Conservation (phyloP, 2,888 invertebrate species). For the Drosophila cracens region DNA sequence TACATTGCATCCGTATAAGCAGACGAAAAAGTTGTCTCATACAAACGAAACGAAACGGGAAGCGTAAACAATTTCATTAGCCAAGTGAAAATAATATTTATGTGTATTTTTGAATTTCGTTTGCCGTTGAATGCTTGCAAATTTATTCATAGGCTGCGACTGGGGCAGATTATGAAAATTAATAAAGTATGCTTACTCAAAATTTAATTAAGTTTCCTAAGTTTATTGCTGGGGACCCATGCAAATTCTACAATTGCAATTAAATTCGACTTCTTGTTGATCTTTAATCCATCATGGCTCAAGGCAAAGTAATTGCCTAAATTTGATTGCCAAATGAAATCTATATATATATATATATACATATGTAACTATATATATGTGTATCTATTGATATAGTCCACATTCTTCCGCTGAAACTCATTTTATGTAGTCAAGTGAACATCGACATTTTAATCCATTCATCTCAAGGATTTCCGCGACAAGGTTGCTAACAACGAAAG, state of each 20-base stretch:
- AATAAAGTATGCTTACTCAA: conserved; percentile 62
- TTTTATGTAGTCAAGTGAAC: conserved; percentile 19
- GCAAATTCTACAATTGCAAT: conserved; percentile 58
- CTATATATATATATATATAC: neutral
- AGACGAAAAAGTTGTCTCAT: conserved; percentile 46
- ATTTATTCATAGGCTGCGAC: conserved; percentile 66
- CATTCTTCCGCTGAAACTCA: conserved; percentile 7
- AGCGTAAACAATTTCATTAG: conserved; percentile 73
- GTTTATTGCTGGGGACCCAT: conserved; percentile 40
- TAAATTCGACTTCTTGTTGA: conserved; percentile 62
- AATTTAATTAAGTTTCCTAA: conserved; percentile 66
- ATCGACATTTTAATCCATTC: conserved; percentile 33
- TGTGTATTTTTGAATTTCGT: conserved; percentile 65
- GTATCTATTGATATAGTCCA: neutral
- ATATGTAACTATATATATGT: neutral
- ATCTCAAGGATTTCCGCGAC: conserved; percentile 54
- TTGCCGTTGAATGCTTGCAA: conserved; percentile 35
- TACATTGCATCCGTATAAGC: conserved; percentile 42
- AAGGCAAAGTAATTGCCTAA: conserved; percentile 29
- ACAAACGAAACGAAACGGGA: conserved; percentile 46
- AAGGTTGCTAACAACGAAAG: conserved; percentile 47
- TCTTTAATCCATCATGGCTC: neutral
- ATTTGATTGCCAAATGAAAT: conserved; percentile 25
- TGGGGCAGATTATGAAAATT: conserved; percentile 64
- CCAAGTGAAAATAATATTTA: conserved; percentile 58